Percentiles rank a stretch among this genome's conserved stretches.
Evolutionary conservation across 1,140 invertebrate species (phyloP).

Genomic region (Drosophila yakuba): DNA sequence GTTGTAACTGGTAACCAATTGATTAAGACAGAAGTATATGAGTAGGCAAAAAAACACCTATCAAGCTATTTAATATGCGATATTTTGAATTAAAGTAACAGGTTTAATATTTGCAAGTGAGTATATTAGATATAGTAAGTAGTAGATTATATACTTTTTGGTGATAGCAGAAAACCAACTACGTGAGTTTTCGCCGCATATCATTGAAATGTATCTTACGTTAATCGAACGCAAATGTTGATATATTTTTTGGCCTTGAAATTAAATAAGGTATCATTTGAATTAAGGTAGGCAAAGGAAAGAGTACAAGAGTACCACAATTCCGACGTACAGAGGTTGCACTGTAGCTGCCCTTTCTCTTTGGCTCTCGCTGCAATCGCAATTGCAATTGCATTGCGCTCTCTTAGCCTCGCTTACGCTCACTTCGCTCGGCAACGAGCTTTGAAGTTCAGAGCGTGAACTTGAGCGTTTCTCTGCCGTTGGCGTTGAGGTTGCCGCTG

Average conservation of each 20-base stretch:
- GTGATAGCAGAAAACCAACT: too few relatives aligned
- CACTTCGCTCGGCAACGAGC: slow-evolving; percentile 66
- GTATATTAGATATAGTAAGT: too few relatives aligned
- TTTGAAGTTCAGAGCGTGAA: slow-evolving; percentile 82
- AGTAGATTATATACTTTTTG: too few relatives aligned
- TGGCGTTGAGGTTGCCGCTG: slow-evolving; percentile 3
- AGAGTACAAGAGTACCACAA: neutral
- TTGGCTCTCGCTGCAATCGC: slow-evolving; percentile 5
- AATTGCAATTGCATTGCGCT: slow-evolving; percentile 17
- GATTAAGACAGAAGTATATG: too few relatives aligned
- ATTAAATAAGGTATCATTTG: neutral
- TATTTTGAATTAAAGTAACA: too few relatives aligned
- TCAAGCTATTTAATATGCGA: too few relatives aligned
- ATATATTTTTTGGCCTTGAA: too few relatives aligned
- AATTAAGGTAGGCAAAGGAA: neutral
- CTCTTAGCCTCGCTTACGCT: slow-evolving; percentile 25
- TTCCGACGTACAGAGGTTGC: neutral
- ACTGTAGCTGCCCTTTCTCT: slow-evolving; percentile 23
- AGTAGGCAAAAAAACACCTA: too few relatives aligned
- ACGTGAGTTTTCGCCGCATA: too few relatives aligned
- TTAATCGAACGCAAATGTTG: neutral
- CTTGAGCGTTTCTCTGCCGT: slow-evolving; percentile 64
- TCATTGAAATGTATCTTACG: too few relatives aligned
- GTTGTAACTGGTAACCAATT: too few relatives aligned
- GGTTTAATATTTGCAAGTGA: too few relatives aligned